Percentiles rank a stretch among this genome's conserved stretches.
These are phyloP conservation scores for Colistium nudipinnis DNA, from an alignment of 2,113 vertebrate genomes.

Conservation along the genomic window DNA sequence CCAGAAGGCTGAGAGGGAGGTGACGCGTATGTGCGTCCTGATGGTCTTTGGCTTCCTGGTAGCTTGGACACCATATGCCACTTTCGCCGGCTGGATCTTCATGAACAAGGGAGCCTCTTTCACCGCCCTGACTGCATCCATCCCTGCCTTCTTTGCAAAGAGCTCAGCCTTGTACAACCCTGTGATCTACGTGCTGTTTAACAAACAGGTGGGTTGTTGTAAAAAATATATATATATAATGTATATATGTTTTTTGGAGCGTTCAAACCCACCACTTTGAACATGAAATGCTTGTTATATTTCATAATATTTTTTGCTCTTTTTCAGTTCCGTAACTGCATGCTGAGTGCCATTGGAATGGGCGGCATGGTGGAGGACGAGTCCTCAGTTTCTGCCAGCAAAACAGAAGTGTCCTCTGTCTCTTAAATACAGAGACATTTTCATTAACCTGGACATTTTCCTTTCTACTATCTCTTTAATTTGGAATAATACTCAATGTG, in stretches of 20 bases:
- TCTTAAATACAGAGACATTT: conserved; percentile 68
- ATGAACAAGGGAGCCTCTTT: conserved; percentile 80
- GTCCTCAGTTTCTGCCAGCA: conserved; percentile 82
- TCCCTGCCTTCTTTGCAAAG: conserved; percentile 84
- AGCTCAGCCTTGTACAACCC: conserved; percentile 80
- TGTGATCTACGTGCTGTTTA: conserved; percentile 72
- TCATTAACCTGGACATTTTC: conserved; percentile 37
- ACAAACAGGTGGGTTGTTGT: conserved; percentile 77
- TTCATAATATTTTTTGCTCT: not conserved
- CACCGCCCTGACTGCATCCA: conserved; percentile 68
- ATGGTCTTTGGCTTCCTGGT: conserved; percentile 84
- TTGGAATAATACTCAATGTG: conserved; percentile 26
- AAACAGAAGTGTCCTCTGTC: conserved; percentile 86
- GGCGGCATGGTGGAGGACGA: conserved; percentile 85
- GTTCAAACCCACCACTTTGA: not conserved
- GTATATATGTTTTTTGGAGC: too few relatives aligned
- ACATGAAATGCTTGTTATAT: not conserved
- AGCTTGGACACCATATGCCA: conserved; percentile 82
- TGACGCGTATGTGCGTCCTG: conserved; percentile 84
- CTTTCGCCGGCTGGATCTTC: conserved; percentile 82
- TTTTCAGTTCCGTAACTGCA: conserved; percentile 87
- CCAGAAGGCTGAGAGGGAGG: conserved; percentile 85
- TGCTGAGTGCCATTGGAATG: conserved; percentile 85
- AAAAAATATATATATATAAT: not conserved
- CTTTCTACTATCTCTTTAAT: conserved; percentile 19